Evolutionary conservation across 2,888 invertebrate species (phyloP), one percentile per base, ranked within the genome.

Genomic region (Chaetogeoica ovagalla): DNA sequence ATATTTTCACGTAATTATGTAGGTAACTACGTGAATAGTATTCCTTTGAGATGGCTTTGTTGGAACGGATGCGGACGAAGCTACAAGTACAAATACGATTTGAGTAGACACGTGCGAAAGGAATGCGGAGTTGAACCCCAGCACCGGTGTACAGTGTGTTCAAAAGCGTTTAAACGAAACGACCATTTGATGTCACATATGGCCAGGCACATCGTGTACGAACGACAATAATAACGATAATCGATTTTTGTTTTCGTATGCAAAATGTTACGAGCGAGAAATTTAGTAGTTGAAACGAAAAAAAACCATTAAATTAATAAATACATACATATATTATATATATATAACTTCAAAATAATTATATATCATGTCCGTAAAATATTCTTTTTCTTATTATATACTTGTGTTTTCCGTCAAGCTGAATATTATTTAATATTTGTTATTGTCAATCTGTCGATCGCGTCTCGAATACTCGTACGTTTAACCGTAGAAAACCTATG

Each of bases 61-160:
- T 74, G 66, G 15, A 79, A 79, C 82, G 90, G 89, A 83, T 93
- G 93, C 86, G 90, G 91, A 85, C 90, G 92, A 85, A 90, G 90
- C 84, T 93, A 93, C 86, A 90, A 91, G 83, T 91, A 91, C 87
- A 91, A 91, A 86, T 91, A 91, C 84, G 91, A 92, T 39, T 89
- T 93, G 84, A 89, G 91, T 85, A 89, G 92, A 84, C 93, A 93
- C 85, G 84, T 86, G 66, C 85, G 86, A 59, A 87, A 87, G 82
- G 88, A 88, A 81, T 88, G 88, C 83, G 87, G 87, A 8, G 86
- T 87, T 83, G 86, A 85, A 37, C 87, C 87, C 17, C 86, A 87
- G 59, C 87, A 87, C 81, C 83, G 83, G 81, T 82, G 82, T 70
- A 6, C 13, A 17, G 59, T 81, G 9, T 82, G 82, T 69, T 74